These are phyloP conservation scores for Erynnis tages DNA, from an alignment of 2,888 invertebrate genomes.

Conservation along the genomic window DNA sequence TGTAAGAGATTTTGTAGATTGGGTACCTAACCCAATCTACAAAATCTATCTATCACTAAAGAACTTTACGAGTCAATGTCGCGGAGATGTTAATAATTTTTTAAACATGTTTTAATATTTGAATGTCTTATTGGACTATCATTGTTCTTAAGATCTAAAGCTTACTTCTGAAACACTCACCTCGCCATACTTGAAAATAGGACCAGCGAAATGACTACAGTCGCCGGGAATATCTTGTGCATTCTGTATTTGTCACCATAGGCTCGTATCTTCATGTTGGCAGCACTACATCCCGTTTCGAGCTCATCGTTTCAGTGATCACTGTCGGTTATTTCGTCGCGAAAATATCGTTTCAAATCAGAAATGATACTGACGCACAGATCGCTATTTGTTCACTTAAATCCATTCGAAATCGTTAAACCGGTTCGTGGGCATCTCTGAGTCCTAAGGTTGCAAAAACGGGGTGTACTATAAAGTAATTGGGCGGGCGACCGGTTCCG, in stretches of 20 bases:
- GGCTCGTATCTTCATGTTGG: constrained; percentile 72
- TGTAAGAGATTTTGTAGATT: no score
- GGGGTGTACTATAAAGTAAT: constrained; percentile 23
- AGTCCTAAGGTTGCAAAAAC: background rate
- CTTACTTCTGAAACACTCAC: no score
- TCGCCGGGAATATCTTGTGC: constrained; percentile 58
- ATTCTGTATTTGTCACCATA: constrained; percentile 63
- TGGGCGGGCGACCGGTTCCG: constrained; percentile 19
- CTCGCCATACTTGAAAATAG: constrained; percentile 66
- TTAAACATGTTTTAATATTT: no score
- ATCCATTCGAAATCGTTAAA: constrained; percentile 26
- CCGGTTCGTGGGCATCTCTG: constrained; percentile 26
- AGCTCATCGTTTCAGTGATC: constrained; percentile 67
- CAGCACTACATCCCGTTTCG: constrained; percentile 66
- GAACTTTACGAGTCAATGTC: no score
- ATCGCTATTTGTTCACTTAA: constrained; percentile 11
- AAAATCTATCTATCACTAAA: no score
- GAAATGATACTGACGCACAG: constrained; percentile 14
- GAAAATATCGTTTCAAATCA: constrained; percentile 38
- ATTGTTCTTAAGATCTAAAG: no score
- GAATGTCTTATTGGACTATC: no score
- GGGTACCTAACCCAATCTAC: no score
- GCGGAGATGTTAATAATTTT: no score
- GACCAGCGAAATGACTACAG: constrained; percentile 62
- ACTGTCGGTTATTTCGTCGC: constrained; percentile 46